Evolutionary conservation across 2,113 vertebrate genomes (phyloP).

Genomic region (Eclectus roratus): DNA sequence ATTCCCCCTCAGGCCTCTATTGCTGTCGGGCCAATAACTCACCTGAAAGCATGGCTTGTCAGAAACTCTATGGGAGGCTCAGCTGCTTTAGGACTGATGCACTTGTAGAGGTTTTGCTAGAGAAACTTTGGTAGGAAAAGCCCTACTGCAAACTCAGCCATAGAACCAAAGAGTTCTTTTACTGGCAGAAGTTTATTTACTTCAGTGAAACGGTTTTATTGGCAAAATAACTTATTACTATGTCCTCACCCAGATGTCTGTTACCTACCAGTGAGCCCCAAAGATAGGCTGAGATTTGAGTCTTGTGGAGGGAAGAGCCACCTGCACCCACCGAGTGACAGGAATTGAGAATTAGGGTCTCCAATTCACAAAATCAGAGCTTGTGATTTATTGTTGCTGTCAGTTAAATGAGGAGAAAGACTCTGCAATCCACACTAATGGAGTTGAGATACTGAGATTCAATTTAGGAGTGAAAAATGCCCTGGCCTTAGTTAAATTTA

Average conservation of each 20-base stretch:
- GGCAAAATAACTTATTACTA: background rate
- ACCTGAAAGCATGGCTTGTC: background rate
- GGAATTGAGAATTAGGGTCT: background rate
- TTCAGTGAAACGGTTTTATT: background rate
- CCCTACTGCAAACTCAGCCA: accelerated
- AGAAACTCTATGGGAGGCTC: accelerated
- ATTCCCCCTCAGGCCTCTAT: background rate
- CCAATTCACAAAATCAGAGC: background rate
- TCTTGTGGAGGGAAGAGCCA: background rate
- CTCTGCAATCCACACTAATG: conserved; percentile 26
- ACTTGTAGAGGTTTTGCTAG: background rate
- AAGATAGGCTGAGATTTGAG: background rate
- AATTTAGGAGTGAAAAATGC: conserved; percentile 43
- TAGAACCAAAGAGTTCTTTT: background rate
- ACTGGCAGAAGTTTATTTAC: background rate
- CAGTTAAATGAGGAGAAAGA: conserved; percentile 4
- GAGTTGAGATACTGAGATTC: conserved; percentile 36
- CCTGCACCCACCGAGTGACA: background rate
- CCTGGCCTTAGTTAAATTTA: conserved; percentile 40
- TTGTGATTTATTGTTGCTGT: conserved; percentile 14
- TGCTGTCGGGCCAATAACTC: background rate
- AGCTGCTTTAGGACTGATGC: background rate
- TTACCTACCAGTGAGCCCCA: background rate
- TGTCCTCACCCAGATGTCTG: background rate
- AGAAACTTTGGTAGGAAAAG: background rate